These are phyloP conservation scores for Clarias magur DNA, from an alignment of 2,113 vertebrate species.

Conservation along the genomic window DNA sequence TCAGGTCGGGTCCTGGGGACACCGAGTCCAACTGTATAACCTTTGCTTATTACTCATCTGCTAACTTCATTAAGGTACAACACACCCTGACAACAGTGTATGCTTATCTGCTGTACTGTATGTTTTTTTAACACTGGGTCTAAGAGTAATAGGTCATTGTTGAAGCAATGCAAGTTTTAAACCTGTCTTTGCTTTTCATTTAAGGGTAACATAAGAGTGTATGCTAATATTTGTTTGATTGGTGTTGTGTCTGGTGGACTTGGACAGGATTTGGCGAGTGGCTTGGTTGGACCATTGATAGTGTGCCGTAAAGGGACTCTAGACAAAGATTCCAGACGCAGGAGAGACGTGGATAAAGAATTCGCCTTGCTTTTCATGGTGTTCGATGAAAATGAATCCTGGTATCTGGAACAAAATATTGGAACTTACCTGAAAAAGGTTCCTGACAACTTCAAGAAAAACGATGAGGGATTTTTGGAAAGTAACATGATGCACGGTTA, in stretches of 20 bases:
- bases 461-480: constrained; percentile 76
- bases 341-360: constrained; percentile 82
- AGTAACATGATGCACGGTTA: constrained; percentile 91
- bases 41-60: constrained; percentile 88
- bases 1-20: constrained; percentile 84
- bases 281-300: constrained; percentile 88
- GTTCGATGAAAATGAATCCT: constrained; percentile 90
- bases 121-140: neutral
- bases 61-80: constrained; percentile 83
- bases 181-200: neutral
- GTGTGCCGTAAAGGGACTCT: constrained; percentile 85
- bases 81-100: neutral
- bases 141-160: neutral
- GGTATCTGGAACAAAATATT: constrained; percentile 92
- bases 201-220: neutral
- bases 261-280: constrained; percentile 87
- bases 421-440: constrained; percentile 73
- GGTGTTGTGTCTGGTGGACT: constrained; percentile 47
- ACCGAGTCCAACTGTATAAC: constrained; percentile 89
- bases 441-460: constrained; percentile 55
- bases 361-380: constrained; percentile 92
- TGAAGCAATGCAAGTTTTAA: neutral
- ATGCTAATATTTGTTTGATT: constrained; percentile 27
- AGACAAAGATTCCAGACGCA: constrained; percentile 64
- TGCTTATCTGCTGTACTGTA: neutral